A percentile compares a stretch with the other conserved stretches of the same genome.
These are phyloP conservation scores for Lepus oiostolus DNA, from an alignment of 2,797 vertebrate genomes.

Conservation along the genomic window DNA sequence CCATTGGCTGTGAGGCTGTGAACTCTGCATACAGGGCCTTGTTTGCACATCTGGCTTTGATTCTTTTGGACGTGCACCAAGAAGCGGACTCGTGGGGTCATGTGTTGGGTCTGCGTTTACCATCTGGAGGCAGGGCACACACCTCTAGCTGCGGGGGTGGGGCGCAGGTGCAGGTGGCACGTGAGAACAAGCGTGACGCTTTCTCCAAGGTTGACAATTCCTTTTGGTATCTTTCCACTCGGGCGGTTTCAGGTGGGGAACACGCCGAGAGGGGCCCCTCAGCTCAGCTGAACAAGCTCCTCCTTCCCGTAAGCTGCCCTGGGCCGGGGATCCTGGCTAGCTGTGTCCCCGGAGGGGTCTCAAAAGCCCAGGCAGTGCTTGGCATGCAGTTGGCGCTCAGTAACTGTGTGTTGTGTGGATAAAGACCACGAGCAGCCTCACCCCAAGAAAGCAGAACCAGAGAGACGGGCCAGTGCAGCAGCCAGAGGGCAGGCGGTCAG, in stretches of 20 bases:
- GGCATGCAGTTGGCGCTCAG: neutral
- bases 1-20: neutral
- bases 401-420: slow-evolving; percentile 41
- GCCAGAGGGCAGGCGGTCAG: neutral
- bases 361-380: slow-evolving; percentile 18
- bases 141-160: neutral
- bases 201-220: slow-evolving; percentile 24
- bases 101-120: neutral
- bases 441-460: slow-evolving; percentile 37
- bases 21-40: neutral
- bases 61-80: neutral
- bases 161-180: neutral
- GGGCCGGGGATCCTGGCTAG: neutral
- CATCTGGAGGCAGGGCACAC: neutral
- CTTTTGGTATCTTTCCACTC: neutral
- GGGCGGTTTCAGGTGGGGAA: neutral
- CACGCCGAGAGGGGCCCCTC: neutral
- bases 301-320: neutral
- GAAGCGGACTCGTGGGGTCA: neutral
- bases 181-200: neutral
- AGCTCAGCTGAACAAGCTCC: neutral
- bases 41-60: slow-evolving; percentile 9
- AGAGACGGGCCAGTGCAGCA: neutral
- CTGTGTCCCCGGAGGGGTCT: neutral
- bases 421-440: slow-evolving; percentile 59